Conservation (phyloP, 1,140 invertebrate species). For the Ceratina australensis region DNA sequence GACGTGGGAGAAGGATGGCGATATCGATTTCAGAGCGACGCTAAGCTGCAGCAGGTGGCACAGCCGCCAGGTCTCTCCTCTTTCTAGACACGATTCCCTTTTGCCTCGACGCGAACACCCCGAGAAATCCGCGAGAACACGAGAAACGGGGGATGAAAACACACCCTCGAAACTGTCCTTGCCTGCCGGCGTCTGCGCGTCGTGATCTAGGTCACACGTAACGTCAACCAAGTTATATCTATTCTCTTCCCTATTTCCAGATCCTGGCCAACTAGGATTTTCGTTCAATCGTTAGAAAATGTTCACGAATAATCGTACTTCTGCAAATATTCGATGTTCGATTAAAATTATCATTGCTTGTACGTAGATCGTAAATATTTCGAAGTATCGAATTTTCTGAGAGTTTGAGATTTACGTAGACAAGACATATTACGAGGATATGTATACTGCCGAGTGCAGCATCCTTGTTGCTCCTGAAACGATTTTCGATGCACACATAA, state of each 20-base stretch:
- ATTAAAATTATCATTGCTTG: not conserved
- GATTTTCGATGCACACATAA: slow-evolving; percentile 36
- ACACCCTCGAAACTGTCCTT: slow-evolving; percentile 64
- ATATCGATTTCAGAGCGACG: slow-evolving; percentile 54
- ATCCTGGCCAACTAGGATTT: no score
- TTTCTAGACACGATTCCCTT: slow-evolving; percentile 24
- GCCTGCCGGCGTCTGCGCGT: slow-evolving; percentile 51
- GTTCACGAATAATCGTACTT: no score
- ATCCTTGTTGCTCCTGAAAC: slow-evolving; percentile 40
- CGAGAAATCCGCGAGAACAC: slow-evolving; percentile 31
- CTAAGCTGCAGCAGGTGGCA: slow-evolving; percentile 57
- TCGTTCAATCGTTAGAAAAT: not conserved
- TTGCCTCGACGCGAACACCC: slow-evolving; percentile 10
- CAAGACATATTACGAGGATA: not conserved
- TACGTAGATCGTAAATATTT: not conserved
- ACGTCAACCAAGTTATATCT: slow-evolving; percentile 4
- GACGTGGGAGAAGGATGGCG: slow-evolving; percentile 36
- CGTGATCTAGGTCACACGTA: slow-evolving; percentile 65
- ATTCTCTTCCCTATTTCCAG: not conserved
- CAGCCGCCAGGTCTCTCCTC: slow-evolving; percentile 45
- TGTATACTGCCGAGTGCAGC: not conserved
- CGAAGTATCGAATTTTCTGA: not conserved
- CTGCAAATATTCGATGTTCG: no score
- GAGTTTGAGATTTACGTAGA: not conserved
- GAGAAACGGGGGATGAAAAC: slow-evolving; percentile 59